phyloP scores from a whole-genome alignment of 2,113 vertebrate species.

The Pachyramphus minor region DNA sequence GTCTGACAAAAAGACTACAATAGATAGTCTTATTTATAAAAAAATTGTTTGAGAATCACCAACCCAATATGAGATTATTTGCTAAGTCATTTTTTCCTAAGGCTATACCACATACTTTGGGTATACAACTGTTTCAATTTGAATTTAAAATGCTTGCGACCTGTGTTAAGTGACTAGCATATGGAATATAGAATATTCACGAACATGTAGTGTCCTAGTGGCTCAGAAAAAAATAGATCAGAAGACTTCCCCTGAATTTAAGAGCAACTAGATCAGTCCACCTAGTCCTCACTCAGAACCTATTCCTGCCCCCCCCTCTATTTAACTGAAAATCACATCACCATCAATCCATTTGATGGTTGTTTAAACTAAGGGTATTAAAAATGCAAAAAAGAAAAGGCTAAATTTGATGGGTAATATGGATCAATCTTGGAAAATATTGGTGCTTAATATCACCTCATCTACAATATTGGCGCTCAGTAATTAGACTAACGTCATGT shows the following conservation, averaged over 20 bases:
- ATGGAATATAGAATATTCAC: neutral
- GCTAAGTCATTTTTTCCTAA: neutral
- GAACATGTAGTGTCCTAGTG: neutral
- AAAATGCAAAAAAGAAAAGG: neutral
- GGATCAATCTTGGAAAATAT: neutral
- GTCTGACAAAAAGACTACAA: neutral
- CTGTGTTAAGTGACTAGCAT: neutral
- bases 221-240: neutral
- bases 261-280: neutral
- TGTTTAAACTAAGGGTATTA: neutral
- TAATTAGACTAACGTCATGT: neutral
- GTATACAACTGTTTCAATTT: neutral
- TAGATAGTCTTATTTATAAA: neutral
- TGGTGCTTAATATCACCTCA: neutral
- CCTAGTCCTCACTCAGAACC: neutral
- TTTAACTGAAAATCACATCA: neutral
- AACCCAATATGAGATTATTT: neutral
- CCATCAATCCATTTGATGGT: neutral
- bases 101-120: fast-evolving
- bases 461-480: neutral
- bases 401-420: neutral
- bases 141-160: neutral
- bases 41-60: neutral
- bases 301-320: neutral
- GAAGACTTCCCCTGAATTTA: neutral